A percentile compares a stretch with the other conserved stretches of the same genome.
Conservation (phyloP, 2,113 vertebrate species). For the Synodontis membranacea region DNA sequence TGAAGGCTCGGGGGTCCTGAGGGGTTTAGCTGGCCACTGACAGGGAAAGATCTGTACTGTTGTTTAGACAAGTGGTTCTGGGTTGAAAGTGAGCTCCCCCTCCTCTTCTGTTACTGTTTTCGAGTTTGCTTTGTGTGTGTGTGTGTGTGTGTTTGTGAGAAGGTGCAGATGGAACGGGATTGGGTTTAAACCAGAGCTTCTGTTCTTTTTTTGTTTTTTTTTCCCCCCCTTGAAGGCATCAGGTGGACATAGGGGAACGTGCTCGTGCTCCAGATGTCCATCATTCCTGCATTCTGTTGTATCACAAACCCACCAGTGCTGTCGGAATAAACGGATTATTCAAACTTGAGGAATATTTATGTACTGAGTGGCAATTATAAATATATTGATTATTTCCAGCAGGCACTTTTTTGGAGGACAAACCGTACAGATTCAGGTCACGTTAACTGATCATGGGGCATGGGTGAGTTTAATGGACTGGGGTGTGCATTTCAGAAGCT, state of each 20-base stretch:
- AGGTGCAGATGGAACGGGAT: conserved; percentile 26
- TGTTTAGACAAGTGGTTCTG: conserved; percentile 89
- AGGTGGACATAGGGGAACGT: conserved; percentile 41
- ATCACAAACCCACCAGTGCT: background rate
- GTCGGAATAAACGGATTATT: background rate
- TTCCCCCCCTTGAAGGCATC: conserved; percentile 28
- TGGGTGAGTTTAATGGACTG: background rate
- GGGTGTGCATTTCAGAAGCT: background rate
- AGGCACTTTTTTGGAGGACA: no score
- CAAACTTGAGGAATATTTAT: background rate
- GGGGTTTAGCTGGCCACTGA: conserved; percentile 37
- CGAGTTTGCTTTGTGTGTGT: conserved; percentile 46
- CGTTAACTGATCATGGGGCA: no score
- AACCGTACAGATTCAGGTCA: no score
- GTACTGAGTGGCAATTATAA: background rate
- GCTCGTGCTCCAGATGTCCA: conserved; percentile 16
- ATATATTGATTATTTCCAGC: no score
- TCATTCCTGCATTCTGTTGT: background rate
- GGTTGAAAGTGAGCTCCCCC: conserved; percentile 71
- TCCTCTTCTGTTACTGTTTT: conserved; percentile 35
- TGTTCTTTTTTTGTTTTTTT: conserved; percentile 19
- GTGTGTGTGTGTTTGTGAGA: conserved; percentile 45
- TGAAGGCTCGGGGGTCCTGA: conserved; percentile 28
- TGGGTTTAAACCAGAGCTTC: conserved; percentile 37
- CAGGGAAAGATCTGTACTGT: conserved; percentile 51